Base-by-base conservation (phyloP, 2,797 vertebrate genomes). In the Pelodytes ibericus region DNA sequence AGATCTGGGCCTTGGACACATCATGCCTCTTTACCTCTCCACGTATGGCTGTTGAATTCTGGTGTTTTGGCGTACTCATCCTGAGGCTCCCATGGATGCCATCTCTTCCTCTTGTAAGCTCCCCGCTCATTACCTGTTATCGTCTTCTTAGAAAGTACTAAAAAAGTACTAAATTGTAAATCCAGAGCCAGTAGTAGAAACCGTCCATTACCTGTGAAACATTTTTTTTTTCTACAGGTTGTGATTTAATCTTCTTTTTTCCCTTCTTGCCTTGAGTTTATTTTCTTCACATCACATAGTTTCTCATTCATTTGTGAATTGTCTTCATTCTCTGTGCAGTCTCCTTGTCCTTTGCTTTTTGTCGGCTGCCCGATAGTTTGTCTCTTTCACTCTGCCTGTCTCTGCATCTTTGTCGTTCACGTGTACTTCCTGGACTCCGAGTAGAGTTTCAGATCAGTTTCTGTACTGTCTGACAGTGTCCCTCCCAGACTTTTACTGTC, bases 21-120 rank as follows among this genome's bases (percentile, higher is more conserved):
- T 92, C 93, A 27, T 95, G 87, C 80, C 94, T 87, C 83, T 86
- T 94, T 67, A 96, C 87, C 88, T 97, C 95, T n/a, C 92, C 88
- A 81, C 90, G 91, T 68, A 96, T 93, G 47, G 93, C 90, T 60
- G 83, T 86, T 33, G 91, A 89, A 82, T 85, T 85, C 11, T 86
- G 22, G 59, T 89, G 87, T 81, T 86, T 86, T 66, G 88, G 83
- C 61, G 82, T 77, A 29, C 82, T 81, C 86, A 89, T 89, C 81
- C 75, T 86, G 71, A 71, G 58, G 79, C 80, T 82, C 81, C 85
- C 83, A 81, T 89, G 86, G 80, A 90, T 91, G 91, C 93, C 82
- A 87, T 91, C 85, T 84, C 80, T 81, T n/a, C 71, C 70, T 73
- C 68, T 81, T 81, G 79, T 79, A 86, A 76, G 72, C 72, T 74